These are phyloP conservation scores for Candidula unifasciata DNA, from an alignment of 2,888 invertebrate species.

Conservation along the genomic window DNA sequence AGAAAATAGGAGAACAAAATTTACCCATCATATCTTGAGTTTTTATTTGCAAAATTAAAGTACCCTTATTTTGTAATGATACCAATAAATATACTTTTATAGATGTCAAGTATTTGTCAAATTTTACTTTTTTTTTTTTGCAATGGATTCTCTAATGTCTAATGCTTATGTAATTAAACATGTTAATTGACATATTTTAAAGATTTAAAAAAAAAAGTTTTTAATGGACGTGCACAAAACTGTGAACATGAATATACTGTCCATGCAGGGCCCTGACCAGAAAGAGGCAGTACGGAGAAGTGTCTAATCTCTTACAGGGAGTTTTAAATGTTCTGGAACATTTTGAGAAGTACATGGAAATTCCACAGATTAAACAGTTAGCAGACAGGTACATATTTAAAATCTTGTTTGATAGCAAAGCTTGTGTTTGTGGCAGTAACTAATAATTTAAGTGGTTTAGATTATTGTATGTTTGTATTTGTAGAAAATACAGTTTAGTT, in stretches of 20 bases:
- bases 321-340: slow-evolving; percentile 97
- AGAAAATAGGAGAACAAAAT: too few species aligned
- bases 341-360: slow-evolving; percentile 92
- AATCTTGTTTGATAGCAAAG: background rate
- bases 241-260: background rate
- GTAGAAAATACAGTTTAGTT: background rate
- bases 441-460: background rate
- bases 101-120: too few species aligned
- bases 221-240: too few species aligned
- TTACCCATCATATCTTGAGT: too few species aligned
- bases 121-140: too few species aligned
- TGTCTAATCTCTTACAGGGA: slow-evolving; percentile 94
- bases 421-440: too few species aligned
- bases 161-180: background rate
- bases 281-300: slow-evolving; percentile 93
- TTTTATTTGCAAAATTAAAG: too few species aligned
- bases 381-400: slow-evolving; percentile 83
- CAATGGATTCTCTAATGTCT: background rate
- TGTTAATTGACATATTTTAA: too few species aligned
- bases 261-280: slow-evolving; percentile 83
- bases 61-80: too few species aligned
- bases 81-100: too few species aligned
- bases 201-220: too few species aligned
- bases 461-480: background rate
- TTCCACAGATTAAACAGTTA: slow-evolving; percentile 92